phyloP scores from a whole-genome alignment of 2,797 vertebrate genomes.

The Phrynocephalus guinanensis region DNA sequence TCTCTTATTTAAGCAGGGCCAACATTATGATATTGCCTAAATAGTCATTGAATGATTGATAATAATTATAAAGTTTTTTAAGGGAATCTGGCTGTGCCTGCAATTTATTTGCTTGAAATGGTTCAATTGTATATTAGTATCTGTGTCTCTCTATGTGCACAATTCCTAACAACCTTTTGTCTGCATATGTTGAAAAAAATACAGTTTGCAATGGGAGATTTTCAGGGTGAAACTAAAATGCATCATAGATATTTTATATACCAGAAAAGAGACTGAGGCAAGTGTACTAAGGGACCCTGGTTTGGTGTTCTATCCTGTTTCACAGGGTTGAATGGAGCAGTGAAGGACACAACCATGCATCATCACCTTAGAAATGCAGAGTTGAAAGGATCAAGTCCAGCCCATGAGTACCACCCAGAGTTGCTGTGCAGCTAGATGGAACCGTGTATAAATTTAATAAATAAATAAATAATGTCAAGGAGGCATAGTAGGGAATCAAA shows the following conservation, averaged over 20 bases:
- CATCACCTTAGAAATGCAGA: no score
- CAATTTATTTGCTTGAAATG: constrained; percentile 5
- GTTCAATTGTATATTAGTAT: not conserved
- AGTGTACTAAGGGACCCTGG: not conserved
- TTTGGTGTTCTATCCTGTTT: not conserved
- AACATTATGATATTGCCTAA: not conserved
- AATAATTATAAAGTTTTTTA: not conserved
- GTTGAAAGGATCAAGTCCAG: no score
- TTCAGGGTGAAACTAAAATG: not conserved
- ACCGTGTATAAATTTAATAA: no score
- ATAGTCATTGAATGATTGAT: not conserved
- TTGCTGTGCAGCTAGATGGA: no score
- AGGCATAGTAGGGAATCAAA: no score
- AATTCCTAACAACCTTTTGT: not conserved
- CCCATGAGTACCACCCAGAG: no score
- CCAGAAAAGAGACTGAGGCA: not conserved
- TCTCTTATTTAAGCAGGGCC: constrained; percentile 57
- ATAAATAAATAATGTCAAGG: no score
- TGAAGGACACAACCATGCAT: no score
- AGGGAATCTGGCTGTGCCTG: not conserved
- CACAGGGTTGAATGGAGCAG: not conserved
- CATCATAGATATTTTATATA: not conserved
- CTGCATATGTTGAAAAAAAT: constrained; percentile 10
- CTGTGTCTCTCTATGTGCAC: not conserved
- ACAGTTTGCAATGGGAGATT: not conserved